These are phyloP conservation scores for Bursaphelenchus okinawaensis DNA, from an alignment of 2,888 invertebrate genomes.

Conservation along the genomic window DNA sequence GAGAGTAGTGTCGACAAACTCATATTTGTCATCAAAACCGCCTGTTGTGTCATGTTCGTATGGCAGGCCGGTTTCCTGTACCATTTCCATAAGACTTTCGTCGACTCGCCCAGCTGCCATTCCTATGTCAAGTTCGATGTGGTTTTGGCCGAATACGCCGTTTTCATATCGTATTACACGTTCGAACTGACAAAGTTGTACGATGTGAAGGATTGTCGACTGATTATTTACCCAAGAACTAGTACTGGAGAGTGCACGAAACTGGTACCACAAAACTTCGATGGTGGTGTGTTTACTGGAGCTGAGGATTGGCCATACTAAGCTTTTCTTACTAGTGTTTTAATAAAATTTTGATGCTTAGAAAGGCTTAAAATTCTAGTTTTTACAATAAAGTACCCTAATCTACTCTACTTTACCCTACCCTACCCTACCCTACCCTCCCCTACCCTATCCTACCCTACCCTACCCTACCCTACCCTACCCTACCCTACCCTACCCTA, in stretches of 20 bases:
- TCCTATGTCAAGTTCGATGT: neutral
- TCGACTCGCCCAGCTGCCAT: neutral
- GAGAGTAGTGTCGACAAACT: neutral
- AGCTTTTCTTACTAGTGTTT: too few relatives aligned
- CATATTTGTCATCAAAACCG: neutral
- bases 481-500: too few relatives aligned
- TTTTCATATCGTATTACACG: neutral
- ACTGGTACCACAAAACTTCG: neutral
- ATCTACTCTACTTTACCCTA: too few relatives aligned
- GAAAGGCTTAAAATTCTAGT: too few relatives aligned
- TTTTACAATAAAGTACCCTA: too few relatives aligned
- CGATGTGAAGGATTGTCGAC: neutral
- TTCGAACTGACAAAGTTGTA: neutral
- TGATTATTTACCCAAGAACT: neutral
- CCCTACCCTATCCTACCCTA: too few relatives aligned
- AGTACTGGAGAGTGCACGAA: neutral
- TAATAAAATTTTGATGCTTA: too few relatives aligned
- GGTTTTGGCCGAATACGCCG: neutral
- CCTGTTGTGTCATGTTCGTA: neutral
- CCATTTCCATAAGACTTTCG: neutral
- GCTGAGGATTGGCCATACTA: neutral
- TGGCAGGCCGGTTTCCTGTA: neutral
- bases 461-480: too few relatives aligned
- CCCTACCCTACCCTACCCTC: too few relatives aligned
- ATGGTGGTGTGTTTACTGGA: neutral